Conservation (phyloP, 2,888 invertebrate species). For the Fragum sueziense region DNA sequence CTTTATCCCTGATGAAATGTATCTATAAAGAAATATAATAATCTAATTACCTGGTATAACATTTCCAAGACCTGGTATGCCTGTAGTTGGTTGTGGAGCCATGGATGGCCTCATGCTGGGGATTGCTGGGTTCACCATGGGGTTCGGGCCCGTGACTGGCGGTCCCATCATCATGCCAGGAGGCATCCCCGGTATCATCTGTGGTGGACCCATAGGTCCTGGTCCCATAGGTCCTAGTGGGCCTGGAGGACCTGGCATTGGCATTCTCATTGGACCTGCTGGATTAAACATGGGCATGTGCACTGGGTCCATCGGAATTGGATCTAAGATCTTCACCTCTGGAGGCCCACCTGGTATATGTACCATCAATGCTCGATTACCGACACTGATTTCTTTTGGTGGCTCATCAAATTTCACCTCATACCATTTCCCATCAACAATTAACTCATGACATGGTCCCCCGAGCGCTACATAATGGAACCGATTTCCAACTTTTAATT, state of each 20-base stretch:
- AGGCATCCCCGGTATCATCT: conserved; percentile 18
- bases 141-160: conserved; percentile 9
- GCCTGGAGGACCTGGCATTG: conserved; percentile 35
- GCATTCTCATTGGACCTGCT: conserved; percentile 15
- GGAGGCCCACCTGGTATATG: conserved; percentile 93
- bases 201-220: background rate
- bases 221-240: background rate
- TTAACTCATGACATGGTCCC: conserved; percentile 82
- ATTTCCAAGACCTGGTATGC: conserved; percentile 32
- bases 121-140: conserved; percentile 1
- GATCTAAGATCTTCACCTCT: conserved; percentile 90
- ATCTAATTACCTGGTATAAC: conserved; percentile 14
- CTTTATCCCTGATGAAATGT: too few relatives aligned
- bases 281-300: conserved; percentile 25
- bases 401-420: conserved; percentile 97
- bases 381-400: conserved; percentile 90
- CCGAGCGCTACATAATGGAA: conserved; percentile 80
- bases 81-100: conserved; percentile 20
- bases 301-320: conserved; percentile 51
- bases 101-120: conserved; percentile 7
- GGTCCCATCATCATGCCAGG: conserved; percentile 19
- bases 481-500: conserved; percentile 83
- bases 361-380: conserved; percentile 89
- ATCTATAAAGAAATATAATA: too few relatives aligned
- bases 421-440: conserved; percentile 81